Base-by-base conservation (phyloP, 2,888 invertebrate species). In the Chorisops tibialis region DNA sequence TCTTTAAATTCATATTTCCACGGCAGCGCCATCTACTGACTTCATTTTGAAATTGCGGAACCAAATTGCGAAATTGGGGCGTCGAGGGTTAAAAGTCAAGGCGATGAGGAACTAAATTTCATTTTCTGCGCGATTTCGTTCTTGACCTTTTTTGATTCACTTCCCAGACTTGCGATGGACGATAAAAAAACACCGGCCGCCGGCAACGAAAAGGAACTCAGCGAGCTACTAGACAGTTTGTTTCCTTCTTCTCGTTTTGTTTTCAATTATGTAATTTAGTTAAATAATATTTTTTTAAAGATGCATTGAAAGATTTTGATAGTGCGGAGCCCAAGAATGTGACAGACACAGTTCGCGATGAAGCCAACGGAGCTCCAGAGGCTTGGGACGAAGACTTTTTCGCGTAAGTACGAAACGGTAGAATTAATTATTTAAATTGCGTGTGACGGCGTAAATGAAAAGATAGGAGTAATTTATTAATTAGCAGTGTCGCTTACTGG, bases 181-280 rank as follows among this genome's bases (percentile, higher is more conserved):
- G 48, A 64, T 22, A 61, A 62, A 14, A 54, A 60, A 37, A 50
- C 60, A 41, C 38, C 59, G n/a, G 21, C 54, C n/a, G 21, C 51
- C 49, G 65, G 74, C 72, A 74, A 70, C 47, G 88, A 89, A 70
- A 81, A 86, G 37, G 90, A 90, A 74, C 78, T 91, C 67, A 84
- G 89, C 62, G 87, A 89, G 68, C 80, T 91, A 69, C 77, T 91
- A 68, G 87, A 89, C 75, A 90, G 91, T 91, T 77, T 84, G 74
- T 72, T 54, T 47, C 5, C 3, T 24, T 9, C 18, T 14, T 58
- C 39, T 18, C 16, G 21, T 16, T 38, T 62, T 61, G 30, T 51
- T 54, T 41, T 61, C 19, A 43, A 45, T 63, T 63, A 51, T 64
- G 39, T 61, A 64, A 63, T 64, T 65, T 39, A 14, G 9, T n/a